These are phyloP conservation scores for Rachycentron canadum DNA, from an alignment of 2,797 vertebrate genomes.

Conservation along the genomic window DNA sequence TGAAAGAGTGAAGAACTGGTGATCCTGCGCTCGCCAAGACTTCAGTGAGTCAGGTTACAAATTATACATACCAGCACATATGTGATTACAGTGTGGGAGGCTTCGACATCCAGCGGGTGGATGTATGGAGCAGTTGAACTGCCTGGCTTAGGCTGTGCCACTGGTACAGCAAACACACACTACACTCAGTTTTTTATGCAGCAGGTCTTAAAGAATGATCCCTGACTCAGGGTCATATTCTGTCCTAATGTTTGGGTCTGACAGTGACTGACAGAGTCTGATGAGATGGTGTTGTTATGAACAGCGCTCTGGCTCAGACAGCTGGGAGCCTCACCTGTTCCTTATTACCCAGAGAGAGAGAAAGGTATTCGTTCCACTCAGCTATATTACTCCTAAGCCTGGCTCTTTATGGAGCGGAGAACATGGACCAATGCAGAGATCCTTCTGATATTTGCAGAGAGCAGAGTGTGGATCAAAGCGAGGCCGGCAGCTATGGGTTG, in stretches of 20 bases:
- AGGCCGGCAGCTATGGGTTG: constrained; percentile 66
- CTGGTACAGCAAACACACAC: not conserved
- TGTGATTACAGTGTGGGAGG: constrained; percentile 6
- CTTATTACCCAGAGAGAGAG: constrained; percentile 61
- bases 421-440: constrained; percentile 67
- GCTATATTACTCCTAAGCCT: constrained; percentile 59
- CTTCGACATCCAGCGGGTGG: not conserved
- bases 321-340: constrained; percentile 69
- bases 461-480: constrained; percentile 73
- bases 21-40: not conserved
- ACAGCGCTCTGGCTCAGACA: constrained; percentile 30
- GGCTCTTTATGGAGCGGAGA: constrained; percentile 57
- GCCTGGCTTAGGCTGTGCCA: not conserved
- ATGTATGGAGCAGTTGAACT: not conserved
- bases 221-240: not conserved
- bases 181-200: not conserved
- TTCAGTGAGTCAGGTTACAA: not conserved
- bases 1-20: not conserved
- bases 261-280: not conserved
- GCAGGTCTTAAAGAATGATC: not conserved
- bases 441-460: constrained; percentile 70
- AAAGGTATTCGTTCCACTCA: constrained; percentile 70
- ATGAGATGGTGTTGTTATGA: constrained; percentile 13
- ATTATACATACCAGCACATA: not conserved
- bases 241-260: not conserved